A percentile compares a stretch with the other conserved stretches of the same genome.
These are phyloP conservation scores for Luperina nickerlii DNA, from an alignment of 2,888 invertebrate species.

Conservation along the genomic window DNA sequence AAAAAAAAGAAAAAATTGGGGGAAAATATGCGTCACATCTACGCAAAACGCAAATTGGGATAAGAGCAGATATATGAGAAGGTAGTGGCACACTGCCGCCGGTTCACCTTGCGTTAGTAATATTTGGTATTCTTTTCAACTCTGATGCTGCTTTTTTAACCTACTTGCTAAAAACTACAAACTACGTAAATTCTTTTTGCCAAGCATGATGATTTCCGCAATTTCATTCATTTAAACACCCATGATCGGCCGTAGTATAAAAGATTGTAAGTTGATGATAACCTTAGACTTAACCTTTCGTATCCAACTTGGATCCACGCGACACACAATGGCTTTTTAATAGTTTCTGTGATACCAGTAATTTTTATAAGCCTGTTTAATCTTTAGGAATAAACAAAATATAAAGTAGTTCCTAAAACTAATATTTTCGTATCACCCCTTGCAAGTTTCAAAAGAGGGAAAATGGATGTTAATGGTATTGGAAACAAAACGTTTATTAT, in stretches of 20 bases:
- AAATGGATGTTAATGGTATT: conserved; percentile 41
- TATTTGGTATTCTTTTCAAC: neutral
- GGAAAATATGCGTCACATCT: too few relatives aligned
- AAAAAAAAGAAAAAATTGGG: too few relatives aligned
- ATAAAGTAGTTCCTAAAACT: neutral
- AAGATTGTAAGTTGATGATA: neutral
- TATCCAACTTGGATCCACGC: too few relatives aligned
- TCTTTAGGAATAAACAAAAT: too few relatives aligned
- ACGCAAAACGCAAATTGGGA: too few relatives aligned
- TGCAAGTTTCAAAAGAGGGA: conserved; percentile 8
- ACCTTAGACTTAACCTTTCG: too few relatives aligned
- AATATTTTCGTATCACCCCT: conserved; percentile 32
- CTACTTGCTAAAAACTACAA: neutral
- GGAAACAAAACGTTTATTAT: conserved; percentile 44
- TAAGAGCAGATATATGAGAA: neutral
- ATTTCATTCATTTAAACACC: neutral
- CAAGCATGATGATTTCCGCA: too few relatives aligned
- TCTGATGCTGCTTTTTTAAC: neutral
- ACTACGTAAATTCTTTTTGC: neutral
- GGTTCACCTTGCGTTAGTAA: neutral
- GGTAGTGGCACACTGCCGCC: neutral
- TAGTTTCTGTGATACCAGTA: too few relatives aligned
- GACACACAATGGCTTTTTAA: too few relatives aligned
- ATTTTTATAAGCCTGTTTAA: too few relatives aligned
- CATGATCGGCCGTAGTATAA: neutral